phyloP scores from a whole-genome alignment of 2,113 vertebrate species.

The Todiramphus chloris region DNA sequence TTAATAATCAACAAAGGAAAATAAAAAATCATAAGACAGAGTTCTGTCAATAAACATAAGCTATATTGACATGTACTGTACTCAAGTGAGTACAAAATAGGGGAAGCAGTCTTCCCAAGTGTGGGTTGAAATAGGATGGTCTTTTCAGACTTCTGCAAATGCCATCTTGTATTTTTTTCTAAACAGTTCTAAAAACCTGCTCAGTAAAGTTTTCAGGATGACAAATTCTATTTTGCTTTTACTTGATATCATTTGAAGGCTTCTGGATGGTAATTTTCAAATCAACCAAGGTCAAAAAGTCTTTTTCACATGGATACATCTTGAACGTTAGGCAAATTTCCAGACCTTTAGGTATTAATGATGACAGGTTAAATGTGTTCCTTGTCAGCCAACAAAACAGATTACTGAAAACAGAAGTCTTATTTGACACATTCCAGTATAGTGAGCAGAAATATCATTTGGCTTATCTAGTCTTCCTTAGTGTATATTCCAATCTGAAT shows the following conservation, averaged over 20 bases:
- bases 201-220: background rate
- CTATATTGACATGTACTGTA: background rate
- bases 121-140: background rate
- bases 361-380: constrained; percentile 34
- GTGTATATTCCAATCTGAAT: background rate
- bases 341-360: background rate
- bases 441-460: constrained; percentile 2
- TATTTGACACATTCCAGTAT: constrained; percentile 8
- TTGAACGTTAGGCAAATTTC: constrained; percentile 19
- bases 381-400: constrained; percentile 31
- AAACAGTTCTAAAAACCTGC: background rate
- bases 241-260: background rate
- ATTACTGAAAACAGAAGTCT: constrained; percentile 27
- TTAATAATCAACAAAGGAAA: background rate
- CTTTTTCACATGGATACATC: background rate
- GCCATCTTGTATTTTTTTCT: background rate
- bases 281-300: constrained; percentile 19
- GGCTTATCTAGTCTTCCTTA: background rate
- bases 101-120: background rate
- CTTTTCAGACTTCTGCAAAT: background rate
- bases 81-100: background rate
- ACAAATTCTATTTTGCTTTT: background rate
- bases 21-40: background rate
- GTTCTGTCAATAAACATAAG: background rate
- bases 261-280: constrained; percentile 11